These are phyloP conservation scores for Octopus bimaculoides DNA, from an alignment of 1,140 invertebrate genomes.

Conservation along the genomic window DNA sequence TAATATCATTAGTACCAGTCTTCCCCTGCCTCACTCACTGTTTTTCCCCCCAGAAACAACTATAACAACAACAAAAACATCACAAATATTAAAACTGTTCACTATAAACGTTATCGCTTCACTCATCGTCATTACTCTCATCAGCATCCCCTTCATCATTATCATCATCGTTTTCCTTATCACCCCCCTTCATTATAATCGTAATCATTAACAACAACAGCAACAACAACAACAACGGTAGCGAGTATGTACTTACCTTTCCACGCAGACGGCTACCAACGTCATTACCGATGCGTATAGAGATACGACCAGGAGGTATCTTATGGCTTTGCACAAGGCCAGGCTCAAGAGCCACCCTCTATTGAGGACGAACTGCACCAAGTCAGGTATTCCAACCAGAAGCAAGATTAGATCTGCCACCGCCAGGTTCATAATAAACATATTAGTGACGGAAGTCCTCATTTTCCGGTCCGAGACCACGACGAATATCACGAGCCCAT, in stretches of 20 bases:
- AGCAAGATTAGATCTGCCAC: slow-evolving; percentile 53
- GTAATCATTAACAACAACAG: no score
- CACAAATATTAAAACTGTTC: no score
- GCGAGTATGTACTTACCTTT: slow-evolving; percentile 45
- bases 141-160: no score
- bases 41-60: no score
- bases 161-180: no score
- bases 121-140: no score
- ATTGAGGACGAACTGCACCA: slow-evolving; percentile 53
- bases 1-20: no score
- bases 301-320: slow-evolving; percentile 47
- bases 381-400: slow-evolving; percentile 53
- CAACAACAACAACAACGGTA: no score
- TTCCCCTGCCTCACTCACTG: no score
- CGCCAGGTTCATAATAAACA: slow-evolving; percentile 56
- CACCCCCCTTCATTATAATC: no score
- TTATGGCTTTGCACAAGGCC: slow-evolving; percentile 42
- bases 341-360: slow-evolving; percentile 52
- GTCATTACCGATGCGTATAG: slow-evolving; percentile 56
- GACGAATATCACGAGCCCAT: slow-evolving; percentile 53
- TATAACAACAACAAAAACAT: no score
- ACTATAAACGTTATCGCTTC: no score
- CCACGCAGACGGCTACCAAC: slow-evolving; percentile 52
- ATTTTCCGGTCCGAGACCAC: slow-evolving; percentile 48
- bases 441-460: slow-evolving; percentile 52